Conservation (phyloP, 2,797 vertebrate species). For the Psittacula derbiana region DNA sequence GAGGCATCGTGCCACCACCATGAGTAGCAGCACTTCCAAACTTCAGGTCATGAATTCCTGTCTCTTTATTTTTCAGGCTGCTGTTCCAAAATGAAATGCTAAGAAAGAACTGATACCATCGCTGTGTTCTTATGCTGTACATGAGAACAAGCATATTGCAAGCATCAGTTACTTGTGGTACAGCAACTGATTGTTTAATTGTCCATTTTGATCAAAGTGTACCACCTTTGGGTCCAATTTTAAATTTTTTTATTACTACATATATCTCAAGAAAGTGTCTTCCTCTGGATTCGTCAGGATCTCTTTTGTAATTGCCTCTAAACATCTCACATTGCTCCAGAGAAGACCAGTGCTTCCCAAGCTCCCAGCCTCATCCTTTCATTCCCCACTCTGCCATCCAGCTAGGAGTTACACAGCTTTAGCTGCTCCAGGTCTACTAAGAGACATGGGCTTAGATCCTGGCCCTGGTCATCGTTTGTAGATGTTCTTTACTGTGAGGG, state of each 20-base stretch:
- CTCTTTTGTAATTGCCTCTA: background rate
- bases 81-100: background rate
- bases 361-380: background rate
- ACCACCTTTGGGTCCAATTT: background rate
- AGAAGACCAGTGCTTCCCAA: background rate
- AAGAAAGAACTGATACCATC: background rate
- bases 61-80: background rate
- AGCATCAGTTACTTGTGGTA: background rate
- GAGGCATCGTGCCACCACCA: background rate
- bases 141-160: background rate
- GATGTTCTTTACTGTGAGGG: background rate
- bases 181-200: background rate
- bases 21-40: background rate
- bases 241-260: background rate
- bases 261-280: background rate
- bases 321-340: fast-evolving
- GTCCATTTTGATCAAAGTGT: background rate
- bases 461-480: background rate
- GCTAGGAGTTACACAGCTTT: background rate
- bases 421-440: background rate
- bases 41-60: background rate
- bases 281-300: background rate
- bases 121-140: fast-evolving
- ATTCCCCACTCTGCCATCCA: background rate
- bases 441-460: background rate